These are phyloP conservation scores for Cariama cristata DNA, from an alignment of 2,113 vertebrate genomes.

Conservation along the genomic window DNA sequence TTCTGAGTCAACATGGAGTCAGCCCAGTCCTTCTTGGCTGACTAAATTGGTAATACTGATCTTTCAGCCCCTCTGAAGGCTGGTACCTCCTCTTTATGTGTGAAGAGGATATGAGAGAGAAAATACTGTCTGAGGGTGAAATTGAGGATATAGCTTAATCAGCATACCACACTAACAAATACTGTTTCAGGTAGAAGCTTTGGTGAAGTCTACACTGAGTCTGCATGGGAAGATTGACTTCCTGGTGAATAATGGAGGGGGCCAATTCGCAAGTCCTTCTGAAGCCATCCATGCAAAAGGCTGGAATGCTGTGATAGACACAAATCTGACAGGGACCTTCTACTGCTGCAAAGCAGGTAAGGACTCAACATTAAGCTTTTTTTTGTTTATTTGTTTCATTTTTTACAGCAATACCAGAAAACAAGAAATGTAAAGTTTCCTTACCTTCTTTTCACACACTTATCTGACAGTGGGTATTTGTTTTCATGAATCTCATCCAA, in stretches of 20 bases:
- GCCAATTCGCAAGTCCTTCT: slow-evolving; percentile 84
- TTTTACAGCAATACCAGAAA: background rate
- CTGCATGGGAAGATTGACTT: slow-evolving; percentile 85
- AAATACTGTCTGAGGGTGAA: background rate
- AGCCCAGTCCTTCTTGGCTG: background rate
- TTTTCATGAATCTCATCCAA: background rate
- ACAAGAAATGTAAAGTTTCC: background rate
- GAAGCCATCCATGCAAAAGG: slow-evolving; percentile 87
- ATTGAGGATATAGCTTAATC: background rate
- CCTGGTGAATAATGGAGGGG: slow-evolving; percentile 94
- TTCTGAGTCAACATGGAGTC: background rate
- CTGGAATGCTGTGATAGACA: slow-evolving; percentile 94
- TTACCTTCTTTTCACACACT: background rate
- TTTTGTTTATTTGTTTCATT: background rate
- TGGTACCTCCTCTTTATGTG: background rate
- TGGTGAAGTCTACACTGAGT: slow-evolving; percentile 84
- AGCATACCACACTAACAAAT: background rate
- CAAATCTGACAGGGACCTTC: slow-evolving; percentile 95
- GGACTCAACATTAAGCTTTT: background rate
- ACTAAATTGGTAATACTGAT: background rate
- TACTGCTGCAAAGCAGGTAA: slow-evolving; percentile 91
- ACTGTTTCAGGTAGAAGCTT: slow-evolving; percentile 82
- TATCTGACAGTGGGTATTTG: background rate
- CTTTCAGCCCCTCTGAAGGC: background rate
- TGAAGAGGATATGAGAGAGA: background rate